phyloP scores from a whole-genome alignment of 2,888 invertebrate genomes.

The Pristionchus maxplancki region DNA sequence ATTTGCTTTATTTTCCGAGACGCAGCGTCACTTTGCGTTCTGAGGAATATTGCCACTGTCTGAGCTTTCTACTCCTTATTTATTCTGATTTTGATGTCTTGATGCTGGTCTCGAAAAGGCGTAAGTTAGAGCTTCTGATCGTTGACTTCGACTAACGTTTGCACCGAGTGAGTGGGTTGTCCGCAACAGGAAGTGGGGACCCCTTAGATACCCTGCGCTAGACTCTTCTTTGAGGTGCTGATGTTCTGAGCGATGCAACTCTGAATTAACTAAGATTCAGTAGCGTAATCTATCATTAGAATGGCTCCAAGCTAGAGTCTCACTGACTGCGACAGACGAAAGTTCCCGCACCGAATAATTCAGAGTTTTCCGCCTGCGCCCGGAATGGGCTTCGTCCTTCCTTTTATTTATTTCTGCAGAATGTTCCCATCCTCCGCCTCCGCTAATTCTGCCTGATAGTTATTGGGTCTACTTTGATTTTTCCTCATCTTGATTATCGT shows the following conservation, averaged over 20 bases:
- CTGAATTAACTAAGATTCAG: no score
- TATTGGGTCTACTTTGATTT: no score
- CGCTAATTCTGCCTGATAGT: no score
- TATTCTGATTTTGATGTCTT: no score
- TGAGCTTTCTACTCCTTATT: no score
- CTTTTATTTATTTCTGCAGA: not conserved
- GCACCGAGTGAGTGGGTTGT: not conserved
- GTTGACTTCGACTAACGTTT: not conserved
- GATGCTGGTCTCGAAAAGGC: no score
- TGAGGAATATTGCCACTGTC: not conserved
- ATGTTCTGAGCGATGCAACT: not conserved
- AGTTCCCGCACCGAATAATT: not conserved
- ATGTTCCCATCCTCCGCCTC: not conserved
- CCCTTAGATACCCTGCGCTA: not conserved
- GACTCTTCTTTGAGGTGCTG: not conserved
- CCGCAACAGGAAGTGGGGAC: not conserved
- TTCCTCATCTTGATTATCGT: no score
- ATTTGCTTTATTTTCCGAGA: not conserved
- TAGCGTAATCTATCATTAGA: no score
- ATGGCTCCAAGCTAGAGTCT: not conserved
- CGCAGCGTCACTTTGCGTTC: not conserved
- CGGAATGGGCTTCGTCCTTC: not conserved
- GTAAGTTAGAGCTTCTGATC: no score
- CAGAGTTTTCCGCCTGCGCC: not conserved
- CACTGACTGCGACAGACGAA: not conserved